These are phyloP conservation scores for Germaria angustata DNA, from an alignment of 2,888 invertebrate genomes.

Conservation along the genomic window DNA sequence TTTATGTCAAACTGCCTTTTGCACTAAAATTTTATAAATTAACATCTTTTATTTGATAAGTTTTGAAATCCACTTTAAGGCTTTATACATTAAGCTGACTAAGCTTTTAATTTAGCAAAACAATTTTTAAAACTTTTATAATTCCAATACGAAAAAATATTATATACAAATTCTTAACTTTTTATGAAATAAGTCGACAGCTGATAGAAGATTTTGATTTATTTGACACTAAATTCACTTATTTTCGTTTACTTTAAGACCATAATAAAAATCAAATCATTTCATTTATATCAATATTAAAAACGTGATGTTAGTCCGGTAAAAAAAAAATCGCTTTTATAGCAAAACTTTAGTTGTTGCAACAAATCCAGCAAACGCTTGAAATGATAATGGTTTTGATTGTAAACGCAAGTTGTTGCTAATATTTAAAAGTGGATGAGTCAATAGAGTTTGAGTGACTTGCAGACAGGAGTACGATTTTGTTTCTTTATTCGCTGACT, in stretches of 20 bases:
- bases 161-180: background rate
- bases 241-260: conserved; percentile 22
- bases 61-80: background rate
- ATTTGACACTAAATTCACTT: conserved; percentile 34
- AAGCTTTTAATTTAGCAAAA: background rate
- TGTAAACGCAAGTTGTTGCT: conserved; percentile 1
- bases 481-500: background rate
- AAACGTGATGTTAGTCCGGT: conserved; percentile 56
- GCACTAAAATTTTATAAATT: too few species aligned
- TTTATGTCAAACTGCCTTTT: too few species aligned
- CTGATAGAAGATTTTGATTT: conserved; percentile 10
- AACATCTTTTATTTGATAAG: background rate
- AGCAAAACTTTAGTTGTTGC: background rate
- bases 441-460: conserved; percentile 5
- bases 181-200: conserved; percentile 15
- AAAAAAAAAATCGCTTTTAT: background rate
- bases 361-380: background rate
- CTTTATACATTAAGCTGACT: background rate
- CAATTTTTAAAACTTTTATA: too few species aligned
- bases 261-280: conserved; percentile 17
- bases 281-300: conserved; percentile 46
- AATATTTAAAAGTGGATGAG: background rate
- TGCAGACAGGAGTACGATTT: conserved; percentile 3
- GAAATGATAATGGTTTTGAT: conserved; percentile 15
- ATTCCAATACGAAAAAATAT: too few species aligned